phyloP scores from a whole-genome alignment of 2,888 invertebrate genomes.

The Adela reaumurella region DNA sequence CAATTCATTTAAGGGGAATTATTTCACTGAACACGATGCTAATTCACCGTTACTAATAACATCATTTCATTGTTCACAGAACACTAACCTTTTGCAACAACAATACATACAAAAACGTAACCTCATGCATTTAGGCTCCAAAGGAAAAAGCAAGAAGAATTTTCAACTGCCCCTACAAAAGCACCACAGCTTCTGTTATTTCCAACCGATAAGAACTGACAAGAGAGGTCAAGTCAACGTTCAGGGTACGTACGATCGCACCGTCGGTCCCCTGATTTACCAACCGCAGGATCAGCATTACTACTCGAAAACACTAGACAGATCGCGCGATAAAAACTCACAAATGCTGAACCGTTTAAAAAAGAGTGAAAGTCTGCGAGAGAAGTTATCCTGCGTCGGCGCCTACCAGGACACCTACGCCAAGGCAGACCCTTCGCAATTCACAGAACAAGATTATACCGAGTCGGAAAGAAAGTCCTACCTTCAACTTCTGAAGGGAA shows the following conservation, averaged over 20 bases:
- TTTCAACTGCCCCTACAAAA: constrained; percentile 63
- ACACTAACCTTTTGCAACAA: constrained; percentile 57
- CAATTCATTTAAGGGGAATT: too few species aligned
- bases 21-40: too few species aligned
- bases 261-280: constrained; percentile 46
- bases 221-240: constrained; percentile 50
- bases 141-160: constrained; percentile 57
- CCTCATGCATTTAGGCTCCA: constrained; percentile 49
- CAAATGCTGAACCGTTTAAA: constrained; percentile 46
- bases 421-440: constrained; percentile 29
- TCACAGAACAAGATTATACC: constrained; percentile 42
- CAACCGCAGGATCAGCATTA: constrained; percentile 37
- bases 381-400: constrained; percentile 49
- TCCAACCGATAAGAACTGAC: constrained; percentile 62
- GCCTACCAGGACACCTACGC: constrained; percentile 42
- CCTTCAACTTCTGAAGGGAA: constrained; percentile 43
- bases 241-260: constrained; percentile 41
- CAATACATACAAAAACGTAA: constrained; percentile 56
- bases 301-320: constrained; percentile 47
- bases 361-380: constrained; percentile 48
- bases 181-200: constrained; percentile 64
- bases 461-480: constrained; percentile 45
- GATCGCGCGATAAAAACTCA: constrained; percentile 42
- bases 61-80: constrained; percentile 39
- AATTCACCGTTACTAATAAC: constrained; percentile 29